Evolutionary conservation across 2,888 invertebrate genomes (phyloP).

Genomic region (Limenitis camilla): DNA sequence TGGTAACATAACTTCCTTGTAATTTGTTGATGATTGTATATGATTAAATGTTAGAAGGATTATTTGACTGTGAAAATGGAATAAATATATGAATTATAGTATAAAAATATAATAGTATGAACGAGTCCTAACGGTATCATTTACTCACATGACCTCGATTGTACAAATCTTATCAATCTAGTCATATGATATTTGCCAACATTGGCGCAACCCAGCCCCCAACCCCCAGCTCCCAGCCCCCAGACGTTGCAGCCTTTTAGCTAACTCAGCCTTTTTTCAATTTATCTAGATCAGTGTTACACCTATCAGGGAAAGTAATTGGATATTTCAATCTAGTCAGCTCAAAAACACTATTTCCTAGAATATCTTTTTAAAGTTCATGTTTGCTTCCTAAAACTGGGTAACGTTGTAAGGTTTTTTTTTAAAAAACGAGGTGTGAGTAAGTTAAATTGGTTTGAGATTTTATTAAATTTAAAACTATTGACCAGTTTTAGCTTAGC

Average conservation of each 20-base stretch:
- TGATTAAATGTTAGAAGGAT: no score
- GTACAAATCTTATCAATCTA: conserved; percentile 37
- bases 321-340: conserved; percentile 10
- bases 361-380: background rate
- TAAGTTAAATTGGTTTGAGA: no score
- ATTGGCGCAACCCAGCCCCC: conserved; percentile 36
- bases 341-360: conserved; percentile 2
- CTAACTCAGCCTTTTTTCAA: conserved; percentile 14
- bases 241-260: conserved; percentile 5
- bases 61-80: no score
- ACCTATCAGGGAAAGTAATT: conserved; percentile 17
- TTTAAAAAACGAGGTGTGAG: no score
- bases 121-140: background rate
- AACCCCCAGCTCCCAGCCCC: conserved; percentile 29
- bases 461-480: no score
- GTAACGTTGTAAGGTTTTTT: no score
- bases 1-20: no score
- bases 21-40: no score
- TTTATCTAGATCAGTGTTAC: conserved; percentile 13
- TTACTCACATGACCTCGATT: conserved; percentile 25
- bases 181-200: conserved; percentile 27
- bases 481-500: no score
- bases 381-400: background rate
- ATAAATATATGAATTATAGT: no score
- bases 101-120: background rate